Conservation (phyloP, 2,113 vertebrate species). For the Bubo scandiacus region DNA sequence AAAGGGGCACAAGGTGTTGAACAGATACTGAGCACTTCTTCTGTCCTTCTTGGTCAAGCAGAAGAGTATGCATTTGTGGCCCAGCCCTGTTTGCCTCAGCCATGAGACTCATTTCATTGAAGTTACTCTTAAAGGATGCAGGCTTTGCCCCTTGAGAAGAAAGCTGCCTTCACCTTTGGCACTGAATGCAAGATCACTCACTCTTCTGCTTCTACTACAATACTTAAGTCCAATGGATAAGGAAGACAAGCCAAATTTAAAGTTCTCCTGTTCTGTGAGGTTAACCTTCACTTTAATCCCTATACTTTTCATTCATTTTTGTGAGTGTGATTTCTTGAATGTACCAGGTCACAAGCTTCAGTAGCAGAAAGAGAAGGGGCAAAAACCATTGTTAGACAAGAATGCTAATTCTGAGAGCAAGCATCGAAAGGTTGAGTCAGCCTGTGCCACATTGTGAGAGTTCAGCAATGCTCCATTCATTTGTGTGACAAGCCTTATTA, state of each 20-base stretch:
- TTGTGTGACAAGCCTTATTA: constrained; percentile 39
- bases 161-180: constrained; percentile 28
- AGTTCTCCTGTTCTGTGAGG: background rate
- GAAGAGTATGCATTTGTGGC: background rate
- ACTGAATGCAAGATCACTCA: background rate
- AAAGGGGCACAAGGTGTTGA: background rate
- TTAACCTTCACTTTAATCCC: constrained; percentile 53
- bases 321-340: background rate
- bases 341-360: background rate
- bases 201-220: background rate
- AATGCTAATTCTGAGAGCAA: constrained; percentile 32
- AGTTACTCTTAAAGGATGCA: background rate
- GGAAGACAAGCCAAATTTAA: background rate
- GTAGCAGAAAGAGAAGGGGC: constrained; percentile 13
- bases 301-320: background rate
- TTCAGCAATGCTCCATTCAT: constrained; percentile 48
- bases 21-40: background rate
- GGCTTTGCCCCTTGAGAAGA: background rate
- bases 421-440: background rate
- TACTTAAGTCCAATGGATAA: background rate
- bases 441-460: constrained; percentile 1
- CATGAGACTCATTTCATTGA: background rate
- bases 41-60: background rate
- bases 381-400: constrained; percentile 25
- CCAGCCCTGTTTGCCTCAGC: background rate